Percentiles rank a stretch among this genome's conserved stretches.
These are phyloP conservation scores for Nannospalax galili DNA, from an alignment of 2,113 vertebrate species.

Conservation along the genomic window DNA sequence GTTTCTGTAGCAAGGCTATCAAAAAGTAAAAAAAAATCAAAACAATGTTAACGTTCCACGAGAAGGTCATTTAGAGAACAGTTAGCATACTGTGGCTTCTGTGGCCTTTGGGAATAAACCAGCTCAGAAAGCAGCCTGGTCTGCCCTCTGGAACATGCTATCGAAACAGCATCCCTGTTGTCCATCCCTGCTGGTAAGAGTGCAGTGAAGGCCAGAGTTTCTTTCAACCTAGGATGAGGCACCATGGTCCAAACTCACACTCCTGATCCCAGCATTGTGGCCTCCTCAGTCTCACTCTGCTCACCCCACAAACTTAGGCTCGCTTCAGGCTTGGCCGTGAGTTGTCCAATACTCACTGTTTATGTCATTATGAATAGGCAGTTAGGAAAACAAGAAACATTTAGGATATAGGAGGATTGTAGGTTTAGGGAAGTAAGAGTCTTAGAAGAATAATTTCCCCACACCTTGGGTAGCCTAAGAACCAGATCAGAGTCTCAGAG, in stretches of 20 bases:
- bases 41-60: conserved; percentile 6
- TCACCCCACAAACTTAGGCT: background rate
- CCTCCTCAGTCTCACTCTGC: background rate
- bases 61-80: background rate
- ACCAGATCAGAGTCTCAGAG: background rate
- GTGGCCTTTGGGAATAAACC: background rate
- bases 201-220: too few relatives aligned
- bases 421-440: background rate
- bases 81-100: background rate
- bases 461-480: background rate
- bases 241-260: background rate
- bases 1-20: background rate
- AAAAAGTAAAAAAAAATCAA: background rate
- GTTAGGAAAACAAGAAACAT: background rate
- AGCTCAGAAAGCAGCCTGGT: background rate
- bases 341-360: background rate
- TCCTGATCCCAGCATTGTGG: too few relatives aligned
- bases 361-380: background rate
- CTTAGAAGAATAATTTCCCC: background rate
- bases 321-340: background rate
- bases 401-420: background rate
- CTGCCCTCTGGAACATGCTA: background rate
- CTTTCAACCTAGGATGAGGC: rapidly evolving
- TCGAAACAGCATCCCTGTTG: background rate
- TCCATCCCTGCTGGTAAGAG: background rate